Conservation (phyloP, 2,113 vertebrate genomes). For the Porphyrio hochstetteri region DNA sequence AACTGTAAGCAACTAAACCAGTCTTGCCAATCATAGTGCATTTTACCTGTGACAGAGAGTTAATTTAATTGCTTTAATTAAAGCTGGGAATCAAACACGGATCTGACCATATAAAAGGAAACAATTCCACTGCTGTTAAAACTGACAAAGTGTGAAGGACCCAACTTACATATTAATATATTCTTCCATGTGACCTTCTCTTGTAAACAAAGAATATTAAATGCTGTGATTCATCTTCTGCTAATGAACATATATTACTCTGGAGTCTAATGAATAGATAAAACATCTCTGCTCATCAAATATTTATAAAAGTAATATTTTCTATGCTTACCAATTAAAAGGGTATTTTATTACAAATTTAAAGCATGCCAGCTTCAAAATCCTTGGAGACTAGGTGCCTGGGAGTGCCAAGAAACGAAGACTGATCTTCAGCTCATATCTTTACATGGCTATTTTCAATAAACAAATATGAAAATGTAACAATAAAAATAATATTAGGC, state of each 20-base stretch:
- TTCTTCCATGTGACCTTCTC: conserved; percentile 69
- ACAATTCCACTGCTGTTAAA: conserved; percentile 49
- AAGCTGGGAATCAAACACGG: conserved; percentile 39
- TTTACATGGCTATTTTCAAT: background rate
- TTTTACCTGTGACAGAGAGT: conserved; percentile 14
- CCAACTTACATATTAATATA: conserved; percentile 74
- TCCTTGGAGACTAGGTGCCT: background rate
- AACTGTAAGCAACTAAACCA: background rate
- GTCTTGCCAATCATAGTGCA: background rate
- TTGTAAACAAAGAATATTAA: conserved; percentile 83
- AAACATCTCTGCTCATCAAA: conserved; percentile 77
- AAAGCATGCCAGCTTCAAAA: background rate
- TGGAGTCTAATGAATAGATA: conserved; percentile 74
- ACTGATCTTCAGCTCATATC: background rate
- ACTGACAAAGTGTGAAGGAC: conserved; percentile 47
- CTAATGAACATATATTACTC: conserved; percentile 76
- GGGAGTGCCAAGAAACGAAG: background rate
- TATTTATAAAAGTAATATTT: conserved; percentile 83
- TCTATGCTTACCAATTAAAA: conserved; percentile 62
- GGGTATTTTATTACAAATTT: conserved; percentile 50
- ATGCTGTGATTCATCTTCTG: conserved; percentile 61
- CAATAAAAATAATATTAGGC: background rate
- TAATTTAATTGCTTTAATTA: conserved; percentile 74
- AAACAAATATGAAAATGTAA: background rate
- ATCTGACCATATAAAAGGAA: conserved; percentile 17